Base-by-base conservation (phyloP, 2,888 invertebrate species). In the Sinelater perroti region DNA sequence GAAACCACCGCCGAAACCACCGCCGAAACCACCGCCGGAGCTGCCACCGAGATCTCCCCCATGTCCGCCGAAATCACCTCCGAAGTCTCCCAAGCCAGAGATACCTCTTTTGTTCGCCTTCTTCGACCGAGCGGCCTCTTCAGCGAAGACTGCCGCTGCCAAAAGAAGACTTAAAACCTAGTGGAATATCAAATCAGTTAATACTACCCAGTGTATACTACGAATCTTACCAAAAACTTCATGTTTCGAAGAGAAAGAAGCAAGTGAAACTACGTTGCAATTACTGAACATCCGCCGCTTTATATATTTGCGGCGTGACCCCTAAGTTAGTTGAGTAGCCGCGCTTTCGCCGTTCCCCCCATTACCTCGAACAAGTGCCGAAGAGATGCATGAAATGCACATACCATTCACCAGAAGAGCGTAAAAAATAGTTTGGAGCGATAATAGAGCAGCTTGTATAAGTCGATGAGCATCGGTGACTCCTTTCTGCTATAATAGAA, bases 1-100 rank as follows among this genome's bases (percentile, higher is more conserved):
- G 38, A 16, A n/a, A 17, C 44, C 42, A 28, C 24, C 55, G 13
- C 26, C 31, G 13, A 24, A 2, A 6, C 33, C 38, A 16, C 45
- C 47, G 66, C 64, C 67, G 64, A 67, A 64, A 66, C 65, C 64
- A 56, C 45, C 56, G n/a, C 61, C 60, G 61, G 56, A 56, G 5
- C 61, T 61, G 1, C 64, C 67, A 7, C 53, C 57, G 11, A 60
- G 61, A n/a, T 56, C 52, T 26, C 62, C 66, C 33, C 65, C 40
- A 10, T n/a, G 28, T 28, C 28, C 28, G 8, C 28, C 28, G 10
- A 28, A 10, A 47, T 11, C 28, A 13, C 28, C 28, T 2, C 28
- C 28, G 5, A 3, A 28, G 24, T 56, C 56, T 52, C 72, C 73
- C 26, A 60, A 13, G 54, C 21, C 35, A 36, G 47, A 7, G 45